Conservation (phyloP, 2,888 invertebrate species). For the Meta bourneti region DNA sequence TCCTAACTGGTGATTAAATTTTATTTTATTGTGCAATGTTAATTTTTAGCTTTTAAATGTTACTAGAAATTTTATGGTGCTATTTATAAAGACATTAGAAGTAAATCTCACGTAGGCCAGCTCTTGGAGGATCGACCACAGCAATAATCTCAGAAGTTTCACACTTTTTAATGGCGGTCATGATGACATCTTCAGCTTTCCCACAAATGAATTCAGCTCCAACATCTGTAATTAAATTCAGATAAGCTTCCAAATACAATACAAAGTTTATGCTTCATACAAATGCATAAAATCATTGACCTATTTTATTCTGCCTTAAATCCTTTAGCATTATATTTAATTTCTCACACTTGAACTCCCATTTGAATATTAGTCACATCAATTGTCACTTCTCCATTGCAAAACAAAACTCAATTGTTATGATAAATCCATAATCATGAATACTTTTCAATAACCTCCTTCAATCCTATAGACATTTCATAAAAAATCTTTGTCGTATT, state of each 20-base stretch:
- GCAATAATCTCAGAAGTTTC: slow-evolving; percentile 85
- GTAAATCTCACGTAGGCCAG: slow-evolving; percentile 89
- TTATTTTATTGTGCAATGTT: neutral
- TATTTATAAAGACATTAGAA: neutral
- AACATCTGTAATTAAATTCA: slow-evolving; percentile 76
- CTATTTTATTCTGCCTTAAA: neutral
- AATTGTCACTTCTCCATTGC: too few species aligned
- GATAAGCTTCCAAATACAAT: neutral
- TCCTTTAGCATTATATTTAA: too few species aligned
- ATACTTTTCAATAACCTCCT: too few species aligned
- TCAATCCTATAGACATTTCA: too few species aligned
- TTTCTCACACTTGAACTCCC: too few species aligned
- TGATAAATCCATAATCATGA: too few species aligned
- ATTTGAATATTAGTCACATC: too few species aligned
- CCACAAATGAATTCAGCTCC: slow-evolving; percentile 94
- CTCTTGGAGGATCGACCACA: slow-evolving; percentile 97
- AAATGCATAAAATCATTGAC: neutral
- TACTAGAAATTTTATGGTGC: too few species aligned
- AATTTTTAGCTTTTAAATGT: neutral
- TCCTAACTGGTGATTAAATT: neutral
- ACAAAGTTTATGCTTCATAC: neutral
- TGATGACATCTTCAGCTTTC: slow-evolving; percentile 93
- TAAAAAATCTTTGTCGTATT: too few species aligned
- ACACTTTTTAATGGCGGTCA: slow-evolving; percentile 85
- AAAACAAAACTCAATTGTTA: too few species aligned